phyloP scores from a whole-genome alignment of 2,888 invertebrate species.

The Nephrocerus scutellatus region DNA sequence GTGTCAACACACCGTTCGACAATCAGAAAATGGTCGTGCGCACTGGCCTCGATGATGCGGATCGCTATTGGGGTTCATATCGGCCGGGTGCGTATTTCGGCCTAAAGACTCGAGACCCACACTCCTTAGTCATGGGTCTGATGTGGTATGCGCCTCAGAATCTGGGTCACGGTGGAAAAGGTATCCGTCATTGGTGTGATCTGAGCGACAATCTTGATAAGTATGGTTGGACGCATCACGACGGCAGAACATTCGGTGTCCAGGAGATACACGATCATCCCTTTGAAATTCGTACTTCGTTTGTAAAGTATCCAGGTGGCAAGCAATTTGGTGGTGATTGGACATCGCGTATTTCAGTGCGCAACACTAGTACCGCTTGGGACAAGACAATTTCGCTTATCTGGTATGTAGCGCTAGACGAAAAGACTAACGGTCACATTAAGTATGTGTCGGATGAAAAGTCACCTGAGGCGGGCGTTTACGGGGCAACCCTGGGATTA shows the following conservation, averaged over 20 bases:
- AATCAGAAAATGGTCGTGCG: constrained; percentile 67
- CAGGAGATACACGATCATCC: constrained; percentile 81
- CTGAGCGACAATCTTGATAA: constrained; percentile 73
- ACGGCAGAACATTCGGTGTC: constrained; percentile 84
- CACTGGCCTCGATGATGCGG: constrained; percentile 65
- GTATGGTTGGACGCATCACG: constrained; percentile 90
- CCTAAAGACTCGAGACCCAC: constrained; percentile 80
- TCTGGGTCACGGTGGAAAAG: constrained; percentile 62
- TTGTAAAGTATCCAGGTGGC: constrained; percentile 76
- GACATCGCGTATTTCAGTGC: constrained; percentile 74
- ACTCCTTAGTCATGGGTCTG: constrained; percentile 83
- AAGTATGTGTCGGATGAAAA: constrained; percentile 40
- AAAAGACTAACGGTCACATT: constrained; percentile 55
- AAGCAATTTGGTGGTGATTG: constrained; percentile 86
- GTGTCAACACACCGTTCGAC: constrained; percentile 79
- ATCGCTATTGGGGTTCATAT: constrained; percentile 91
- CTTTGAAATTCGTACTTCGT: constrained; percentile 72
- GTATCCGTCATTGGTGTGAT: constrained; percentile 88
- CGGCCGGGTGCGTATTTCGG: constrained; percentile 84
- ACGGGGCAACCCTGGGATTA: constrained; percentile 69
- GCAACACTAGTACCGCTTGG: constrained; percentile 38
- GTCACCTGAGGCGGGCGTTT: constrained; percentile 44
- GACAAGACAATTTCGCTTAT: constrained; percentile 54
- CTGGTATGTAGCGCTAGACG: constrained; percentile 79
- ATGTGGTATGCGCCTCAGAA: constrained; percentile 90